Conservation (phyloP, 1,140 invertebrate species). For the Pseudobourletiella spinata region DNA sequence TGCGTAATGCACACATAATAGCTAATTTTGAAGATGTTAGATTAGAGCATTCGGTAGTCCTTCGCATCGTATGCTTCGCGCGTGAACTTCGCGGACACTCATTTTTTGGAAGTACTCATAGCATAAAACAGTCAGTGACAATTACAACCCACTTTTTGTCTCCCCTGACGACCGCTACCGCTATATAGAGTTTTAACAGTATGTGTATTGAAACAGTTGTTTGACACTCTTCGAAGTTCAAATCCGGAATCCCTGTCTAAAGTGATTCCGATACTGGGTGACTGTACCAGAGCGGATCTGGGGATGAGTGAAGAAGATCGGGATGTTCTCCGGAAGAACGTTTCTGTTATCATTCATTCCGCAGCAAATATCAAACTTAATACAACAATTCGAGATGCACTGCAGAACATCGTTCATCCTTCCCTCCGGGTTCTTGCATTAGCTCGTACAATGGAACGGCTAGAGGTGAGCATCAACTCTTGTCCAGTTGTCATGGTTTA, state of each 20-base stretch:
- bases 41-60: too few species aligned
- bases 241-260: conserved; percentile 54
- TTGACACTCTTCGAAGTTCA: conserved; percentile 46
- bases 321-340: conserved; percentile 53
- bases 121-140: too few species aligned
- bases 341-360: conserved; percentile 81
- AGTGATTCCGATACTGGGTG: conserved; percentile 64
- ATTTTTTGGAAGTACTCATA: too few species aligned
- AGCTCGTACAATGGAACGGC: conserved; percentile 54
- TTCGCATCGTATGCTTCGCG: too few species aligned
- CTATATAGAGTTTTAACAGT: conserved; percentile 28
- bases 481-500: too few species aligned
- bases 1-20: too few species aligned
- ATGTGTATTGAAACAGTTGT: conserved; percentile 39
- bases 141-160: too few species aligned
- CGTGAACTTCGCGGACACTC: too few species aligned
- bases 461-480: conserved; percentile 66
- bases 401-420: conserved; percentile 55
- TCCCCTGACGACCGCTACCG: too few species aligned
- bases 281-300: conserved; percentile 50
- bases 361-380: conserved; percentile 94
- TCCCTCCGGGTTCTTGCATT: conserved; percentile 56
- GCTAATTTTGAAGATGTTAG: too few species aligned
- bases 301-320: conserved; percentile 47
- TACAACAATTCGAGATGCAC: conserved; percentile 61